Evolutionary conservation across 2,113 vertebrate species (phyloP), one percentile per base, ranked within the genome.

Genomic region (Phoxinus phoxinus): DNA sequence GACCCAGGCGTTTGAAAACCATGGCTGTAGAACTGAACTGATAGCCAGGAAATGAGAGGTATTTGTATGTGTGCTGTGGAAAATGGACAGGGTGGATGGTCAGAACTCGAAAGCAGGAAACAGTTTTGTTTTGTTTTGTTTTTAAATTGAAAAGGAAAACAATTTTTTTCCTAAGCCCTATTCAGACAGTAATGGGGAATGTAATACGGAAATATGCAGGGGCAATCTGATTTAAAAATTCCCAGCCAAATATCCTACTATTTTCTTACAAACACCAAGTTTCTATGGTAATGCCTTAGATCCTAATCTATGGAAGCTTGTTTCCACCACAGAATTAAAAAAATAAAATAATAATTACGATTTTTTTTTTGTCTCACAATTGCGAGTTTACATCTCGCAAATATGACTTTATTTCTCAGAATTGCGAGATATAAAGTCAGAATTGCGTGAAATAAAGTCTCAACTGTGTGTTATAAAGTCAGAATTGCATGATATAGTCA

Each of bases 21-120:
- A 35, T 73, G 48, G 2, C 32, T 59, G 46, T 35, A 48, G 21
- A 44, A 3, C n/a, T 44, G 21, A 44, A 3, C n/a, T 44, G 19
- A 63, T 41, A 48, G 17, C 37, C 23, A 73, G 21, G 11, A 44
- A 23, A 9, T 3, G 2, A 11, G 32, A 58, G 44, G 53, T 37
- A 69, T 86, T 44, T 74, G 78, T 67, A n/a, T 53, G 51, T 82
- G 21, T 41, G 56, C 48, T 19, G 3, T 51, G 48, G 65, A 72
- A 6, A 65, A 83, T 15, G 3, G n/a, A 25, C 63, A 23, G 7
- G 46, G 37, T n/a, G 23, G 32, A 30, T 37, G 32, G 21, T 58
- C 32, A 6, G n/a, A 37, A 80, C 21, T 30, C 27, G 59, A 65
- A 30, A 15, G 25, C 1, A 58, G 7, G 7, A n/a, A 58, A 23